Evolutionary conservation across 2,888 invertebrate species (phyloP), one percentile per base, ranked within the genome.

Genomic region (Hemistola chrysoprasaria): DNA sequence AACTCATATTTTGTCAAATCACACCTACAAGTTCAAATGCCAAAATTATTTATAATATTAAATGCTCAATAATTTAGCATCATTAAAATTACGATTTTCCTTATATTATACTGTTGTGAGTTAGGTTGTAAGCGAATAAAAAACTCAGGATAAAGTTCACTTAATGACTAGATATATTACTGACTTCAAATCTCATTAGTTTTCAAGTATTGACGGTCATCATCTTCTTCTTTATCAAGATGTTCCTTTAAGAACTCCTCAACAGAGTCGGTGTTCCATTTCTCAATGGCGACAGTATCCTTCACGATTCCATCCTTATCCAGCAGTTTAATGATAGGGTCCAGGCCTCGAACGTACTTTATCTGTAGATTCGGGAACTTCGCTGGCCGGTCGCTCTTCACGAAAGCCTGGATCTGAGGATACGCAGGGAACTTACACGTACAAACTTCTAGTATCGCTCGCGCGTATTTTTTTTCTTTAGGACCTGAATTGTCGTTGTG

Each of bases 231-330:
- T 38, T 91, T 90, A 20, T 90, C 91, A 52, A 98, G 91, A 91
- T 97, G 95, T 22, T 97, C 95, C 57, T 94, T 95, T 55, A 99
- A 92, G 85, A 98, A 99, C 78, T 98, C 98, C 73, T 97, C 97
- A 1, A 99, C 95, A 0, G 98, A 96, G 79, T 99, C 98, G 0
- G 99, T 99, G 78, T 98, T 97, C 99, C 99, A 99, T 73, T 98
- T 98, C 62, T 98, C 97, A 69, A 99, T 98, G 34, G 98, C 98
- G 16, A 99, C 92, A 10, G 95, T 93, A 72, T 98, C 97, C 71
- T 93, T 93, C 0, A 97, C 92, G 67, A 95, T 93, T 21, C 95
- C 95, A 62, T 94, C 94, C 47, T 93, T 93, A 70, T 98, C 96
- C 56, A 96, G 90, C 32, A 99, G 86, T 72, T 97, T 96, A 28